Evolutionary conservation across 2,113 vertebrate species (phyloP).

Genomic region (Columba janthina): DNA sequence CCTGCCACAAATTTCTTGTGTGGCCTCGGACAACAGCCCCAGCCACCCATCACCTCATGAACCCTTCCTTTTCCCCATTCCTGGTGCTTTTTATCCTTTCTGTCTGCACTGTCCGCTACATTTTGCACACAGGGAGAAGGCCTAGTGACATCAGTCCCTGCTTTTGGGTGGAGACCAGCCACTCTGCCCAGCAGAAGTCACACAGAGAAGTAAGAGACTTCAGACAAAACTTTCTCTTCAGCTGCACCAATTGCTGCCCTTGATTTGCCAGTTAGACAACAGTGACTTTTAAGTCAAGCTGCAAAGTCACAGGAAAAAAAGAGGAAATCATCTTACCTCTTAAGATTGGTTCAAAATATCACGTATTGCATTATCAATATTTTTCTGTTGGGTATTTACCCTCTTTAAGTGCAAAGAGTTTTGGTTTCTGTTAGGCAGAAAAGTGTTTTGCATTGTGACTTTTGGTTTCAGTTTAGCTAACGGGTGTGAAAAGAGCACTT

Average conservation of each 20-base stretch:
- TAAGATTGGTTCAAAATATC: neutral
- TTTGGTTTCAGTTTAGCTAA: constrained; percentile 51
- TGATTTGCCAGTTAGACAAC: neutral
- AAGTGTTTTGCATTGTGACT: neutral
- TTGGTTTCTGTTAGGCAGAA: constrained; percentile 34
- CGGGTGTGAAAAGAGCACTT: neutral
- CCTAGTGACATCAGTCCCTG: no score
- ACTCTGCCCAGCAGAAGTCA: neutral
- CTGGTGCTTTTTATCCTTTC: neutral
- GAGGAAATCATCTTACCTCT: neutral
- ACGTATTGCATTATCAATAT: neutral
- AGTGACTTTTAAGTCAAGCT: neutral
- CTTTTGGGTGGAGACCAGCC: neutral
- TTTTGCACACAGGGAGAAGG: neutral
- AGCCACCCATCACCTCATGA: neutral
- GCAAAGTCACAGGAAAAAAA: neutral
- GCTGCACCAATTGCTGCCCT: neutral
- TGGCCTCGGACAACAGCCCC: rapidly evolving
- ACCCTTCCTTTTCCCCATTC: neutral
- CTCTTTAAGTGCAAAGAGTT: neutral
- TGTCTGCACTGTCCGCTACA: neutral
- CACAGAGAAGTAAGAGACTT: neutral
- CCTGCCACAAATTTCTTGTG: neutral
- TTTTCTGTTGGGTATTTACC: neutral
- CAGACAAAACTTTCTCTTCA: neutral